Evolutionary conservation across 2,888 invertebrate genomes (phyloP), one percentile per base, ranked within the genome.

Genomic region (Tortrix viridana): DNA sequence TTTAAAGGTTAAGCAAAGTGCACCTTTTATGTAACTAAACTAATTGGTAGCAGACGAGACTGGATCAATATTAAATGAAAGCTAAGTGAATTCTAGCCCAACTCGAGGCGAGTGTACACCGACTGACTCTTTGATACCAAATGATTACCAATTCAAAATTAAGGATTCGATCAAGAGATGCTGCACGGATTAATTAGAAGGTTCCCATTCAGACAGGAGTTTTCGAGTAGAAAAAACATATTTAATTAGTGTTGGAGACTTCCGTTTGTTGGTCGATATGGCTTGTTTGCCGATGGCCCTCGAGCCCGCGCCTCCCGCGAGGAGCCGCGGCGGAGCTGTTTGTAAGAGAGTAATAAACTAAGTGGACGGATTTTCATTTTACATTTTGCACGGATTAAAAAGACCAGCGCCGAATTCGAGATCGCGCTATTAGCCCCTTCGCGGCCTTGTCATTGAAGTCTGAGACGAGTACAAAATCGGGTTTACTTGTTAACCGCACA

Each of bases 71-170:
- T 76, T 76, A 77, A 77, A 79, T 78, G 75, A 74, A 72, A 73
- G 77, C 77, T 74, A 77, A 80, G 76, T 76, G 74, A 70, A 68
- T 72, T 70, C 65, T 68, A 71, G 57, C 52, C 57, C 62, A 57
- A 58, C 60, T 65, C 65, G 57, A 67, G 61, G 61, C 71, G 78
- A 74, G 74, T 79, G 78, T 60, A 58, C 56, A 53, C 76, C 71
- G 80, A 81, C 76, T 72, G 79, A 82, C 78, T 86, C 90, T 89
- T 89, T 89, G 89, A 88, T 79, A 81, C 76, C 77, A 77, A 82
- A 79, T 86, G 82, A 89, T 90, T 89, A 88, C 88, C 88, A 90
- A 89, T 90, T 89, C 89, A 88, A 82, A 89, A 83, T 76, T 69
- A 67, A 72, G 77, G 67, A 74, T 77, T 74, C 79, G 84, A 81